Conservation (phyloP, 1,140 invertebrate species). For the Hestina assimilis region DNA sequence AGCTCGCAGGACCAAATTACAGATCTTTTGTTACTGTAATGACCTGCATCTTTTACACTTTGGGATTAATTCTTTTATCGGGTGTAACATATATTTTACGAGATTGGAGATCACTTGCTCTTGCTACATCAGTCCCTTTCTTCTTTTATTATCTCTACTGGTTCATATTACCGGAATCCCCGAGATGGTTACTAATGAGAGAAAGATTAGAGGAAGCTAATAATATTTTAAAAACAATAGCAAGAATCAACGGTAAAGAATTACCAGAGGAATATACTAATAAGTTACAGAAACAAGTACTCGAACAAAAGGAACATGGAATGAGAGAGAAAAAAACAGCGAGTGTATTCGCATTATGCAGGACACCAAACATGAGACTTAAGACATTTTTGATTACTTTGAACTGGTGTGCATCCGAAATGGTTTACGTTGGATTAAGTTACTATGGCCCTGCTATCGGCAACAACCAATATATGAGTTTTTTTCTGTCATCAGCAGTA, state of each 20-base stretch:
- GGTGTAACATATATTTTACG: conserved; percentile 89
- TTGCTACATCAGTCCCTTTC: conserved; percentile 91
- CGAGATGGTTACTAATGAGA: conserved; percentile 89
- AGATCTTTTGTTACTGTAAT: conserved; percentile 93
- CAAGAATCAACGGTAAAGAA: conserved; percentile 86
- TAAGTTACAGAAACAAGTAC: conserved; percentile 85
- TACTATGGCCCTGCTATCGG: conserved; percentile 92
- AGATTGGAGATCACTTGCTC: conserved; percentile 88
- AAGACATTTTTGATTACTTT: conserved; percentile 84
- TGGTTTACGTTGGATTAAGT: conserved; percentile 91
- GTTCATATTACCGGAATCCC: conserved; percentile 91
- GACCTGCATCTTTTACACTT: conserved; percentile 93
- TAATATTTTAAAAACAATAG: conserved; percentile 86
- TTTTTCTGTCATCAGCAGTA: conserved; percentile 89
- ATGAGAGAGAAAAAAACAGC: conserved; percentile 80
- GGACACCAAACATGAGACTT: conserved; percentile 91
- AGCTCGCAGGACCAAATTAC: conserved; percentile 93
- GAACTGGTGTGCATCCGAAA: conserved; percentile 86
- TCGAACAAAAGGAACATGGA: conserved; percentile 83
- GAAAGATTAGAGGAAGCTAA: conserved; percentile 89
- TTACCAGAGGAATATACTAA: conserved; percentile 85
- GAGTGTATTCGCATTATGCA: conserved; percentile 85
- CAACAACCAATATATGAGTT: conserved; percentile 90
- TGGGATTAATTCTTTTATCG: conserved; percentile 89
- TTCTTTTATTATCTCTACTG: conserved; percentile 90